These are phyloP conservation scores for Tethya wilhelma DNA, from an alignment of 37 sponge, comb jelly and placozoan species.

Conservation along the genomic window DNA sequence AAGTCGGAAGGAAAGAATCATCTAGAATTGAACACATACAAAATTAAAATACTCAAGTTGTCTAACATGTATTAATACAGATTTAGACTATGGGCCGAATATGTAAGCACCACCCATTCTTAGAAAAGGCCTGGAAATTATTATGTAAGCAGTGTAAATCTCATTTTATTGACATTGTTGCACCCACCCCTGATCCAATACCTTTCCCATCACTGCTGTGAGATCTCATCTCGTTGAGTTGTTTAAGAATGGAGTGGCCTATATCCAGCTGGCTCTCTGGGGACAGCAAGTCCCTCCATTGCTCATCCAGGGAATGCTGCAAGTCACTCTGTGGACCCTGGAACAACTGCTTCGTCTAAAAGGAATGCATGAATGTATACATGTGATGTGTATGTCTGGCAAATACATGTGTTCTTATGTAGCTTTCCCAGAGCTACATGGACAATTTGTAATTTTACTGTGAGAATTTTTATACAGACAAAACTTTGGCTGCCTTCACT, in stretches of 20 bases:
- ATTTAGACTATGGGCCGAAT: too few species aligned
- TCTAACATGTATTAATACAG: too few species aligned
- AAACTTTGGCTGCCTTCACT: too few species aligned
- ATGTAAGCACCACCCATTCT: too few species aligned
- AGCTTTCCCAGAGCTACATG: neutral
- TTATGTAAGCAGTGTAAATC: too few species aligned
- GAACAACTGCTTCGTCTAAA: conserved; percentile 5
- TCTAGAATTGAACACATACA: neutral
- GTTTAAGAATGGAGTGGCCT: conserved; percentile 14
- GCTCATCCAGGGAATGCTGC: conserved; percentile 63
- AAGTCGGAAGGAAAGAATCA: neutral
- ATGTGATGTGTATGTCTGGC: neutral
- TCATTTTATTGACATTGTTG: too few species aligned
- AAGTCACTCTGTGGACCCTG: conserved; percentile 54
- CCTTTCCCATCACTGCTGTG: too few species aligned
- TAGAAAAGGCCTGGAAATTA: too few species aligned
- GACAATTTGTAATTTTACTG: neutral
- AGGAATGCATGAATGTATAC: neutral
- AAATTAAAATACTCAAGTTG: neutral
- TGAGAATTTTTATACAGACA: neutral
- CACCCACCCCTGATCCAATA: too few species aligned
- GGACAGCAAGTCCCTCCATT: conserved; percentile 19
- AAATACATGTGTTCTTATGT: neutral
- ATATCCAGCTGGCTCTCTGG: conserved; percentile 37
- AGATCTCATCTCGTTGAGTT: conserved; percentile 10